Evolutionary conservation across 2,797 vertebrate genomes (phyloP).

Genomic region (Philypnodon macrostomus): DNA sequence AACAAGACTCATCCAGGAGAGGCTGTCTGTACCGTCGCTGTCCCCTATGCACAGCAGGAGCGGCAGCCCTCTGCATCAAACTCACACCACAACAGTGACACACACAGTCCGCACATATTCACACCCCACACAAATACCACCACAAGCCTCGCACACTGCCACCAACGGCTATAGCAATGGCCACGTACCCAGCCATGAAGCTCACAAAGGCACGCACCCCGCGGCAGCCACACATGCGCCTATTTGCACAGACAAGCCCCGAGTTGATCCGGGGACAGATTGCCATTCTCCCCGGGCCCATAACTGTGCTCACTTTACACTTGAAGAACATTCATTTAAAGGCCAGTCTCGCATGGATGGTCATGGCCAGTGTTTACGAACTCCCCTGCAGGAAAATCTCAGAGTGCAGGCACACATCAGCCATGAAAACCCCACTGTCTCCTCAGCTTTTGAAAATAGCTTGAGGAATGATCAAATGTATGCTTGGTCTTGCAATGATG

Average conservation of each 20-base stretch:
- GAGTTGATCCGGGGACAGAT: slow-evolving; percentile 49
- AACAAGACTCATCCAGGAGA: slow-evolving; percentile 81
- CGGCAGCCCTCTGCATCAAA: slow-evolving; percentile 64
- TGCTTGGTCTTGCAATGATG: slow-evolving; percentile 66
- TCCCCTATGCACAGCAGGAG: slow-evolving; percentile 64
- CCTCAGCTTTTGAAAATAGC: slow-evolving; percentile 45
- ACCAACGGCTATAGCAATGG: slow-evolving; percentile 60
- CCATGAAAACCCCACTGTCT: slow-evolving; percentile 45
- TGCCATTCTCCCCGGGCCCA: slow-evolving; percentile 66
- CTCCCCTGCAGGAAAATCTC: slow-evolving; percentile 50
- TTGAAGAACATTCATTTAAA: slow-evolving; percentile 78
- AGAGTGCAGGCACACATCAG: slow-evolving; percentile 53
- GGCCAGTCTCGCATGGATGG: slow-evolving; percentile 46
- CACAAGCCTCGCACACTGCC: slow-evolving; percentile 57
- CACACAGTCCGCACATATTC: slow-evolving; percentile 72
- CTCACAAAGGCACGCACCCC: slow-evolving; percentile 66
- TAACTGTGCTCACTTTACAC: slow-evolving; percentile 77
- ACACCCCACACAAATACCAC: slow-evolving; percentile 36
- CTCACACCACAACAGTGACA: slow-evolving; percentile 70
- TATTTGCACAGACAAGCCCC: slow-evolving; percentile 78
- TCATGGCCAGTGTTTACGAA: slow-evolving; percentile 63
- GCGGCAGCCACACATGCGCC: slow-evolving; percentile 64
- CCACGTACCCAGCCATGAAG: slow-evolving; percentile 68
- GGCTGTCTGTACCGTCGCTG: slow-evolving; percentile 78
- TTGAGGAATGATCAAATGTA: slow-evolving; percentile 45